Evolutionary conservation across 2,888 invertebrate genomes (phyloP).

Genomic region (Urechis unicinctus): DNA sequence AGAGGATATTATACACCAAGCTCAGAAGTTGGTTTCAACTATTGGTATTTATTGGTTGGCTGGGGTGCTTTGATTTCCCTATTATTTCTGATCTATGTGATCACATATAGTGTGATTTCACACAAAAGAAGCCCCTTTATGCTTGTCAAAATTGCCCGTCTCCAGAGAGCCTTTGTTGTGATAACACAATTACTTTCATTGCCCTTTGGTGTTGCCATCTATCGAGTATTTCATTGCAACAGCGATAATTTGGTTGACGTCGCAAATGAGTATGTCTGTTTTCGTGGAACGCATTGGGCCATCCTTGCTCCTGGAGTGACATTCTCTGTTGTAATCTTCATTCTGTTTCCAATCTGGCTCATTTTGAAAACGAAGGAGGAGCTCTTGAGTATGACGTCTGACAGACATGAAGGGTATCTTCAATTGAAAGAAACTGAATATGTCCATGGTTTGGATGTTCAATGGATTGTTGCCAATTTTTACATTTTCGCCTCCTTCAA

Average conservation of each 20-base stretch:
- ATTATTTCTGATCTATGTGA: conserved; percentile 22
- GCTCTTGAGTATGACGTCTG: conserved; percentile 26
- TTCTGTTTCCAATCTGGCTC: conserved; percentile 33
- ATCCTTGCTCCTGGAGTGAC: conserved; percentile 26
- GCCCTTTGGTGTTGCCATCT: conserved; percentile 32
- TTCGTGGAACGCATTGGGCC: conserved; percentile 30
- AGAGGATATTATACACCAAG: conserved; percentile 32
- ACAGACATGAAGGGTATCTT: conserved; percentile 38
- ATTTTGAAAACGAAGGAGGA: conserved; percentile 19
- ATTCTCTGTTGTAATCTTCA: conserved; percentile 25
- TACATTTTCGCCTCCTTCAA: conserved; percentile 41
- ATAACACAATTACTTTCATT: conserved; percentile 31
- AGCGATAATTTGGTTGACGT: conserved; percentile 29
- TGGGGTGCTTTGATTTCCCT: conserved; percentile 25
- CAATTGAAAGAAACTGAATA: conserved; percentile 43
- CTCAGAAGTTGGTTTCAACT: conserved; percentile 24
- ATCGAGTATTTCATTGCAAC: conserved; percentile 33
- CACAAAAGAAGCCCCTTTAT: conserved; percentile 25
- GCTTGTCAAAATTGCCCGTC: conserved; percentile 30
- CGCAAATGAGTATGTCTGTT: conserved; percentile 30
- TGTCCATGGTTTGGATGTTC: conserved; percentile 36
- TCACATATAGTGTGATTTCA: conserved; percentile 24
- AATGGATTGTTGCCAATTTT: conserved; percentile 34
- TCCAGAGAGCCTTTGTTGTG: conserved; percentile 29
- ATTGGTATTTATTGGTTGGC: conserved; percentile 26